These are phyloP conservation scores for Drosophila seguyi DNA, from an alignment of 1,140 invertebrate species.

Conservation along the genomic window DNA sequence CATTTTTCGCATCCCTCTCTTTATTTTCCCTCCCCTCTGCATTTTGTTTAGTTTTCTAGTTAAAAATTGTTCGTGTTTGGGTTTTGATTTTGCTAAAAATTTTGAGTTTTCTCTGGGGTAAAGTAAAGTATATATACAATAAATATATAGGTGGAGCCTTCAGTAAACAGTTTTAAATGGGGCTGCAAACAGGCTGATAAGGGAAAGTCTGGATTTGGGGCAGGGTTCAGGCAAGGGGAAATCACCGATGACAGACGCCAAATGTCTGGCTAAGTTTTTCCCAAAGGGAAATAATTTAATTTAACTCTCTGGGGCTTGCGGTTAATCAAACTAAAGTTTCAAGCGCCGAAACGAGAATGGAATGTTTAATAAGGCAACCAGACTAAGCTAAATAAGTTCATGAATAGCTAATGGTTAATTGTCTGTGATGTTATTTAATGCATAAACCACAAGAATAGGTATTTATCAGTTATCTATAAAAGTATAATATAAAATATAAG, in stretches of 20 bases:
- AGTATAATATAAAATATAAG: background rate
- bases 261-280: slow-evolving; percentile 5
- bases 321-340: slow-evolving; percentile 40
- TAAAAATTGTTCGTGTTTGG: slow-evolving; percentile 21
- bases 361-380: slow-evolving; percentile 22
- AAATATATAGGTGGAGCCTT: slow-evolving; percentile 25
- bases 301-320: slow-evolving; percentile 20
- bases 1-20: background rate
- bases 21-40: background rate
- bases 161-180: slow-evolving; percentile 20
- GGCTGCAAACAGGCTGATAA: slow-evolving; percentile 35
- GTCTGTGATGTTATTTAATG: background rate
- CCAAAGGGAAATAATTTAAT: slow-evolving; percentile 31
- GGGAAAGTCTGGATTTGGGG: background rate
- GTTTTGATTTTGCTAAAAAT: slow-evolving; percentile 28
- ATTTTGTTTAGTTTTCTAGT: slow-evolving; percentile 31
- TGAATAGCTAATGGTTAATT: slow-evolving; percentile 11
- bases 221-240: too few species aligned
- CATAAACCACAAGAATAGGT: background rate
- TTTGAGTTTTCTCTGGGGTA: slow-evolving; percentile 16
- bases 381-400: slow-evolving; percentile 13
- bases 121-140: too few species aligned
- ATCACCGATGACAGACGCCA: background rate
- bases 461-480: background rate
- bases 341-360: slow-evolving; percentile 9